These are phyloP conservation scores for Oryzias curvinotus DNA, from an alignment of 2,113 vertebrate genomes.

Conservation along the genomic window DNA sequence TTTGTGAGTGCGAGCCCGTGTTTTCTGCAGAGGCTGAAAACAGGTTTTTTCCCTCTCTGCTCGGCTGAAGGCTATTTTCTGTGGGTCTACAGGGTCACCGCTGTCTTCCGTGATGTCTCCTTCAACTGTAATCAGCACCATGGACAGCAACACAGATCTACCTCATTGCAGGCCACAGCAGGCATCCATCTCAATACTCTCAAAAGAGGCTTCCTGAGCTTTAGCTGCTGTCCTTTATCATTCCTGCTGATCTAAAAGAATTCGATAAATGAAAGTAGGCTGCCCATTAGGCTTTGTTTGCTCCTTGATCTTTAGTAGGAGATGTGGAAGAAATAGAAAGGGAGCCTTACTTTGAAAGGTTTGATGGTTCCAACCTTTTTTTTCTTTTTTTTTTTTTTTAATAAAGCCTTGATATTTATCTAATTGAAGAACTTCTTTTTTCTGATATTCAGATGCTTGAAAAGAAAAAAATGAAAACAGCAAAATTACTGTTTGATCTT, in stretches of 20 bases:
- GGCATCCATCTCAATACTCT: conserved; percentile 64
- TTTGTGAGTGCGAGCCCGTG: conserved; percentile 28
- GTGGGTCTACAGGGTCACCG: conserved; percentile 60
- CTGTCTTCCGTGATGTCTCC: conserved; percentile 69
- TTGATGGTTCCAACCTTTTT: conserved; percentile 40
- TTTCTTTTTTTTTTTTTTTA: conserved; percentile 5
- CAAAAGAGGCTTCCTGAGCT: conserved; percentile 37
- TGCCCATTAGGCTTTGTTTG: conserved; percentile 44
- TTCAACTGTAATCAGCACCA: conserved; percentile 75
- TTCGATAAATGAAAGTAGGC: conserved; percentile 43
- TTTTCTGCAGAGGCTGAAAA: conserved; percentile 44
- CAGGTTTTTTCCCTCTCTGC: conserved; percentile 40
- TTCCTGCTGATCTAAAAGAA: conserved; percentile 60
- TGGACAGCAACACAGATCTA: conserved; percentile 69
- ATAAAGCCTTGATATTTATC: conserved; percentile 37
- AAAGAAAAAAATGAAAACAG: conserved; percentile 22
- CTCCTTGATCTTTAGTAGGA: conserved; percentile 36
- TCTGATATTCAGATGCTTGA: conserved; percentile 23
- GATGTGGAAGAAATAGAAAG: conserved; percentile 14
- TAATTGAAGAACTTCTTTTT: conserved; percentile 19
- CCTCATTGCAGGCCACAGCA: conserved; percentile 42
- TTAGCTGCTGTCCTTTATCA: conserved; percentile 33
- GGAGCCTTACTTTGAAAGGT: conserved; percentile 32
- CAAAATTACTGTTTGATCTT: conserved; percentile 13
- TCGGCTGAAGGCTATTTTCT: conserved; percentile 59